A percentile compares a stretch with the other conserved stretches of the same genome.
Conservation (phyloP, 2,888 invertebrate genomes). For the Oegoconia quadripuncta region DNA sequence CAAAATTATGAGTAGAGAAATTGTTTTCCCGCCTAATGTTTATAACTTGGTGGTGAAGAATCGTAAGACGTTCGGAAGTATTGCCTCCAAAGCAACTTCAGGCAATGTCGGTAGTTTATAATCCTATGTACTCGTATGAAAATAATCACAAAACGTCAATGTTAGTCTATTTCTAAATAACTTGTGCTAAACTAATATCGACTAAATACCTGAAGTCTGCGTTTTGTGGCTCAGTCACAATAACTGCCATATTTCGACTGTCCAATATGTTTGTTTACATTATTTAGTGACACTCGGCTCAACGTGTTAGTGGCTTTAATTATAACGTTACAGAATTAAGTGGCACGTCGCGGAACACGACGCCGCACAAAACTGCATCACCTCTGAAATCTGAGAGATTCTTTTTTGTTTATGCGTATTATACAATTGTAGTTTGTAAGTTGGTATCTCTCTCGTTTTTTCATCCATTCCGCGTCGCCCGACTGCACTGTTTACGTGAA, state of each 20-base stretch:
- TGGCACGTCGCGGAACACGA: conserved; percentile 33
- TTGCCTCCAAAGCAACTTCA: too few relatives aligned
- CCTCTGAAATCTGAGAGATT: conserved; percentile 45
- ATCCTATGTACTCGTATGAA: too few relatives aligned
- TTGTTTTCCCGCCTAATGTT: too few relatives aligned
- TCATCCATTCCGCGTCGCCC: conserved; percentile 5
- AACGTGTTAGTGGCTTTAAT: conserved; percentile 41
- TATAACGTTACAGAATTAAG: conserved; percentile 27
- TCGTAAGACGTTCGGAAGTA: too few relatives aligned
- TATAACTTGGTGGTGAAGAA: too few relatives aligned
- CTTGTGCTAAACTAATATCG: conserved; percentile 1
- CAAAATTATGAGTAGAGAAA: too few relatives aligned
- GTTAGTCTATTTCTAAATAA: not conserved
- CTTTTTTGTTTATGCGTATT: conserved; percentile 26
- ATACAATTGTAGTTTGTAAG: conserved; percentile 16
- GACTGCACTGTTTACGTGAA: not conserved
- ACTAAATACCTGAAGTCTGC: conserved; percentile 5
- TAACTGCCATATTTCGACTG: conserved; percentile 55
- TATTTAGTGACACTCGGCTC: conserved; percentile 32
- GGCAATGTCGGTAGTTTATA: too few relatives aligned
- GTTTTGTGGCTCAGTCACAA: conserved; percentile 22
- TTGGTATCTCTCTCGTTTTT: conserved; percentile 28
- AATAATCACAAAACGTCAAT: not conserved
- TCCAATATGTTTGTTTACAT: conserved; percentile 29
- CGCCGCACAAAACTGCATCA: conserved; percentile 51